These are phyloP conservation scores for Okapia johnstoni DNA, from an alignment of 2,113 vertebrate genomes.

Conservation along the genomic window DNA sequence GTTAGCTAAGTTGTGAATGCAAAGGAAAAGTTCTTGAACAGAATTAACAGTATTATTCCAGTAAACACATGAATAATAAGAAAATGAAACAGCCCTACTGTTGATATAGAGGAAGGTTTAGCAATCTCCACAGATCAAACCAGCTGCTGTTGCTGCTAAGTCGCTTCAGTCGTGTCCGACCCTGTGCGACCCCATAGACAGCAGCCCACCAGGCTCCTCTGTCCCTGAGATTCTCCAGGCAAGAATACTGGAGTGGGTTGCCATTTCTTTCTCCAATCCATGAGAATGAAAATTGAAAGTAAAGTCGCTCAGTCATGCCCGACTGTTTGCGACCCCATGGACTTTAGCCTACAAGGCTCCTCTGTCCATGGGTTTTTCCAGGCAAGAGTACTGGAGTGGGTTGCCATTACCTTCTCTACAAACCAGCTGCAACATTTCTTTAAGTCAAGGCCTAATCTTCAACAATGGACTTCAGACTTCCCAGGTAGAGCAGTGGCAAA, in stretches of 20 bases:
- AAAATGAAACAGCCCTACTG: background rate
- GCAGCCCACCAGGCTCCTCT: background rate
- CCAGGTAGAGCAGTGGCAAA: background rate
- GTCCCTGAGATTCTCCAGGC: background rate
- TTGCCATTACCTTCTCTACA: background rate
- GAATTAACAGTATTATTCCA: background rate
- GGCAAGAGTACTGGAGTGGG: background rate
- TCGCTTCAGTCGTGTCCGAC: fast-evolving
- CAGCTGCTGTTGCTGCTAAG: background rate
- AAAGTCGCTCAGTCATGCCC: background rate
- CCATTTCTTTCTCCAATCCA: background rate
- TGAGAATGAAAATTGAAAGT: background rate
- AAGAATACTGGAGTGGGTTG: background rate
- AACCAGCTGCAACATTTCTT: background rate
- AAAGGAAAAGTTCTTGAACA: background rate
- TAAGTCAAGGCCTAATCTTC: background rate
- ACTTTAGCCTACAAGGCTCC: background rate
- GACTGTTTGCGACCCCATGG: fast-evolving
- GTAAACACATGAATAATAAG: background rate
- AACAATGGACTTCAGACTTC: background rate
- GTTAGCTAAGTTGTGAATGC: background rate
- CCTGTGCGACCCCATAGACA: background rate
- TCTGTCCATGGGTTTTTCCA: background rate
- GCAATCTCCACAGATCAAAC: background rate
- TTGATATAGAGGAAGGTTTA: background rate